Conservation (phyloP, 1,140 invertebrate genomes). For the Meloidogyne hapla region DNA sequence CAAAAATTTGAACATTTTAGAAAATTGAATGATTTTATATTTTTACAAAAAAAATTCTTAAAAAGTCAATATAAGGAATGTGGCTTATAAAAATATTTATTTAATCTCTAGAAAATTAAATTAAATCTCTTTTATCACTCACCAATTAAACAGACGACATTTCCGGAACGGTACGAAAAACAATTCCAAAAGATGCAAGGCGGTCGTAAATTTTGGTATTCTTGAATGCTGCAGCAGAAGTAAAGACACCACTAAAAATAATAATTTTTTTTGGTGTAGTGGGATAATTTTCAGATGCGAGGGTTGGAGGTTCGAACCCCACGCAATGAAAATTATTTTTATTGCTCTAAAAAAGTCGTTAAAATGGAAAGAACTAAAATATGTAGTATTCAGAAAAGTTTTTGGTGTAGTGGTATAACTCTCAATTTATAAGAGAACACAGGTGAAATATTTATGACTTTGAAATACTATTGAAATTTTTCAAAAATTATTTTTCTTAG, state of each 20-base stretch:
- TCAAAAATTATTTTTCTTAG: background rate
- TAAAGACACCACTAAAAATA: conserved; percentile 58
- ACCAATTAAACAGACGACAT: conserved; percentile 13
- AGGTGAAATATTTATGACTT: no score
- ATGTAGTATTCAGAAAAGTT: no score
- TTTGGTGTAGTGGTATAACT: no score
- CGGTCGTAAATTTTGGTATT: conserved; percentile 60
- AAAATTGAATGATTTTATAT: no score
- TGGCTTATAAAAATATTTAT: background rate
- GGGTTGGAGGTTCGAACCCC: background rate
- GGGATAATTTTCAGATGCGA: background rate
- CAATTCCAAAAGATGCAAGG: conserved; percentile 57
- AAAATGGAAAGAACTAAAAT: no score
- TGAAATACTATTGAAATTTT: no score
- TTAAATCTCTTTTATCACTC: background rate
- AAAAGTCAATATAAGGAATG: no score
- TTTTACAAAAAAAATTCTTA: no score
- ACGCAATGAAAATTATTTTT: background rate
- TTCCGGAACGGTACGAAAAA: conserved; percentile 49
- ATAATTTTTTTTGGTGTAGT: background rate
- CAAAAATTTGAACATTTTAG: no score
- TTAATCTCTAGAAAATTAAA: background rate
- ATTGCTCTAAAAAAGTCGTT: no score
- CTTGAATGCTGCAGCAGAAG: conserved; percentile 59
- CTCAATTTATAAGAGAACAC: no score